Evolutionary conservation across 2,888 invertebrate species (phyloP).

Genomic region (Halocaridina rubra): DNA sequence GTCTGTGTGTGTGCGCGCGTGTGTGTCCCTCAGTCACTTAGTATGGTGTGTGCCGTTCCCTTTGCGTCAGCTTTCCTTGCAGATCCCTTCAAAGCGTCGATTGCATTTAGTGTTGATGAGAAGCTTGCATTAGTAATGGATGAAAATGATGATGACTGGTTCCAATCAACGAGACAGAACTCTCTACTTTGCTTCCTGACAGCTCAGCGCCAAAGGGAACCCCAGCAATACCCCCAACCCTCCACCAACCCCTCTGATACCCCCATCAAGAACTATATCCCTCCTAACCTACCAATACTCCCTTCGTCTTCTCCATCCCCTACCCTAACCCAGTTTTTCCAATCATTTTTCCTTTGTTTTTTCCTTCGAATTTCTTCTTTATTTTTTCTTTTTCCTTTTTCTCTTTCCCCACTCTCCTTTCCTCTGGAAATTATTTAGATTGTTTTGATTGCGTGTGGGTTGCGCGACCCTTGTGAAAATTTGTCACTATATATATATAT

Average conservation of each 20-base stretch:
- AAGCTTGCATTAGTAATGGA: slow-evolving; percentile 49
- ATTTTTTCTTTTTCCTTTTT: neutral
- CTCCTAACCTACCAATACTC: neutral
- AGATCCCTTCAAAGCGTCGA: slow-evolving; percentile 50
- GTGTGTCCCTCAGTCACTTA: too few species aligned
- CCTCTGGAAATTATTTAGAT: too few species aligned
- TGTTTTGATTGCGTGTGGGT: too few species aligned
- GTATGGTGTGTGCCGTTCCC: too few species aligned
- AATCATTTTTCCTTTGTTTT: neutral
- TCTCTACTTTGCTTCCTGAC: slow-evolving; percentile 37
- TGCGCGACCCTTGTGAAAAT: too few species aligned
- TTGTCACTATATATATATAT: too few species aligned
- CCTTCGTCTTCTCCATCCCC: neutral
- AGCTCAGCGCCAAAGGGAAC: slow-evolving; percentile 21
- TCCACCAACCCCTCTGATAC: too few species aligned
- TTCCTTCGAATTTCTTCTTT: neutral
- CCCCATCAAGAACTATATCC: too few species aligned
- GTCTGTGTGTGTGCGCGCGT: too few species aligned
- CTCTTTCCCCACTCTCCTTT: neutral
- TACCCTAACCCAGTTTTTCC: neutral
- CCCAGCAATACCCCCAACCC: too few species aligned
- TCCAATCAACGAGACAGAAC: slow-evolving; percentile 46
- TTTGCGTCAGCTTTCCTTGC: slow-evolving; percentile 14
- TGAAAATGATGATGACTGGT: slow-evolving; percentile 46
- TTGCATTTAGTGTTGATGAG: slow-evolving; percentile 50